Evolutionary conservation across 2,113 vertebrate genomes (phyloP).

Genomic region (Poicephalus gulielmi): DNA sequence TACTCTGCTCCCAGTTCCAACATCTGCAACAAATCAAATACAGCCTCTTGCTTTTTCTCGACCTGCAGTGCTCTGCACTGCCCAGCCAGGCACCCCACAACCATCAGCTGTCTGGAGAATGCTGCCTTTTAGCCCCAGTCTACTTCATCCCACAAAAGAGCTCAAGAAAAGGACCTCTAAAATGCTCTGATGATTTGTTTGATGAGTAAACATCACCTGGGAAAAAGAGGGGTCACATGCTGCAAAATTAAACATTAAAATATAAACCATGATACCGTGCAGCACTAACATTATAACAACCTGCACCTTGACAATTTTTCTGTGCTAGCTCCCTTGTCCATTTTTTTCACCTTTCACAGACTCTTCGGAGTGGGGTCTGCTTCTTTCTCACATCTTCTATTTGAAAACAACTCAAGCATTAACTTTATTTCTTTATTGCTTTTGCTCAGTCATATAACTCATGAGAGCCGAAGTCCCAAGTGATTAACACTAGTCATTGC

Average conservation of each 20-base stretch:
- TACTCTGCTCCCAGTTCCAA: background rate
- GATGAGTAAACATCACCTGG: background rate
- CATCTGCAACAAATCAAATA: background rate
- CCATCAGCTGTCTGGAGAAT: background rate
- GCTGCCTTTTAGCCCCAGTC: background rate
- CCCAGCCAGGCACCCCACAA: rapidly evolving
- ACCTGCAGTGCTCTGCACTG: background rate
- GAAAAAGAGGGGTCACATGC: background rate
- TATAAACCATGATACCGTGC: background rate
- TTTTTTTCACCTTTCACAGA: background rate
- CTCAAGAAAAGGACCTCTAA: background rate
- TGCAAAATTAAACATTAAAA: background rate
- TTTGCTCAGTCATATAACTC: background rate
- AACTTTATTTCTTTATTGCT: background rate
- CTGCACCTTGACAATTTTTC: background rate
- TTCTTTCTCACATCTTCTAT: background rate
- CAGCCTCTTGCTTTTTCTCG: background rate
- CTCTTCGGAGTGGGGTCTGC: background rate
- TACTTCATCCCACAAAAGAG: background rate
- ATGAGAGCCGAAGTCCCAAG: background rate
- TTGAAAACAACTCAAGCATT: background rate
- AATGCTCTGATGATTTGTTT: background rate
- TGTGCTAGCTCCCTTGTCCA: background rate
- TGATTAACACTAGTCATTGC: background rate
- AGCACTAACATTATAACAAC: background rate